phyloP scores from a whole-genome alignment of 2,113 vertebrate species.

The Clarias batrachus region DNA sequence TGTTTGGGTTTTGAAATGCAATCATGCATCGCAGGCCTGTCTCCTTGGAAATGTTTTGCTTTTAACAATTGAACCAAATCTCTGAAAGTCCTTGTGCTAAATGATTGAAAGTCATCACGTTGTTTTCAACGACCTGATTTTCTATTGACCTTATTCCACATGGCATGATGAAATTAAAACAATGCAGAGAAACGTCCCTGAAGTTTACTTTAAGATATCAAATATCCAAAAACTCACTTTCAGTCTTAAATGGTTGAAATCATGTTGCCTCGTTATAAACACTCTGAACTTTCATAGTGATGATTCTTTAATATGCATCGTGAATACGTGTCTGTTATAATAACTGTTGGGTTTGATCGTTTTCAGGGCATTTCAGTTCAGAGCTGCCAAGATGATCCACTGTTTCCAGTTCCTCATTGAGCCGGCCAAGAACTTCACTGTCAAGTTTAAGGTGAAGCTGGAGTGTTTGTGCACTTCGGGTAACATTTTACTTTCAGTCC shows the following conservation, averaged over 20 bases:
- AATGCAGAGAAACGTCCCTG: not conserved
- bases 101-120: not conserved
- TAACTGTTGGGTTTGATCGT: not conserved
- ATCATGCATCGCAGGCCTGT: conserved; percentile 39
- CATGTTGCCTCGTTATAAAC: not conserved
- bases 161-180: not conserved
- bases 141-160: not conserved
- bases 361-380: conserved; percentile 36
- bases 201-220: not conserved
- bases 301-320: not conserved
- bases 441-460: conserved; percentile 71
- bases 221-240: not conserved
- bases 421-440: conserved; percentile 72
- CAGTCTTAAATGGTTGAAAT: not conserved
- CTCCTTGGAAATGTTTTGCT: not conserved
- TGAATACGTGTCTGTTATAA: not conserved
- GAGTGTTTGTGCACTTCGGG: not conserved
- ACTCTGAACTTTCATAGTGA: not conserved
- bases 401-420: conserved; percentile 78
- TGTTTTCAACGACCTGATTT: conserved; percentile 7
- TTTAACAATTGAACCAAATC: conserved; percentile 48
- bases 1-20: conserved; percentile 9
- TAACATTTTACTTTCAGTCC: not conserved
- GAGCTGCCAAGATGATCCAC: conserved; percentile 69
- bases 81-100: conserved; percentile 7